These are phyloP conservation scores for Apotomis capreana DNA, from an alignment of 2,888 invertebrate genomes.

Conservation along the genomic window DNA sequence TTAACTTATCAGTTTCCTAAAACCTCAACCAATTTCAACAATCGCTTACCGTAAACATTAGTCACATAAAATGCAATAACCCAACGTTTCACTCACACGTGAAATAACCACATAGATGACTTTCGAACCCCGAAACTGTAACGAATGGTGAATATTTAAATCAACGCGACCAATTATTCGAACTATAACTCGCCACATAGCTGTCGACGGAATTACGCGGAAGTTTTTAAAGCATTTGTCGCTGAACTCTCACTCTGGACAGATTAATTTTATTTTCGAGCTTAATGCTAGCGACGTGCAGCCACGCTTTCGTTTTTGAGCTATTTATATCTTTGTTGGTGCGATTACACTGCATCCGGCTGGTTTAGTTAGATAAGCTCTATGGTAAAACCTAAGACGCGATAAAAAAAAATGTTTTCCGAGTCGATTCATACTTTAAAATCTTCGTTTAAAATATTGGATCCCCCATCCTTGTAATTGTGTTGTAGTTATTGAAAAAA, in stretches of 20 bases:
- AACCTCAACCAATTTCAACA: conserved; percentile 1
- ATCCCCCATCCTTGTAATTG: too few relatives aligned
- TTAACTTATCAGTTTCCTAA: too few relatives aligned
- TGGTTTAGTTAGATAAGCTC: not conserved
- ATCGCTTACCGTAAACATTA: conserved; percentile 1
- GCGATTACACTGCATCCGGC: conserved; percentile 12
- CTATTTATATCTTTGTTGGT: conserved; percentile 23
- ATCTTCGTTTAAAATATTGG: too few relatives aligned
- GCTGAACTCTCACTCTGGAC: conserved; percentile 21
- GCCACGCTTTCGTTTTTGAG: conserved; percentile 24
- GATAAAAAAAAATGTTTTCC: too few relatives aligned
- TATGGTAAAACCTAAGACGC: not conserved
- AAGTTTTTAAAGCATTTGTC: conserved; percentile 25
- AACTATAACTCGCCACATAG: conserved; percentile 31
- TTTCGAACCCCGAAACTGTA: conserved; percentile 7
- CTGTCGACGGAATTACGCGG: conserved; percentile 18
- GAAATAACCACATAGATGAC: conserved; percentile 12
- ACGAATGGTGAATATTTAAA: conserved; percentile 27
- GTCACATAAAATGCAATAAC: conserved; percentile 15
- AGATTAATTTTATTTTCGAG: conserved; percentile 30
- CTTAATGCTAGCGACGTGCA: conserved; percentile 28
- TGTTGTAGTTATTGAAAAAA: too few relatives aligned
- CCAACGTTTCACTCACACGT: not conserved
- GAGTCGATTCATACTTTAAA: too few relatives aligned
- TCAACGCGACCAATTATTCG: conserved; percentile 24